These are phyloP conservation scores for Mimumesa dahlbomi DNA, from an alignment of 2,888 invertebrate species.

Conservation along the genomic window DNA sequence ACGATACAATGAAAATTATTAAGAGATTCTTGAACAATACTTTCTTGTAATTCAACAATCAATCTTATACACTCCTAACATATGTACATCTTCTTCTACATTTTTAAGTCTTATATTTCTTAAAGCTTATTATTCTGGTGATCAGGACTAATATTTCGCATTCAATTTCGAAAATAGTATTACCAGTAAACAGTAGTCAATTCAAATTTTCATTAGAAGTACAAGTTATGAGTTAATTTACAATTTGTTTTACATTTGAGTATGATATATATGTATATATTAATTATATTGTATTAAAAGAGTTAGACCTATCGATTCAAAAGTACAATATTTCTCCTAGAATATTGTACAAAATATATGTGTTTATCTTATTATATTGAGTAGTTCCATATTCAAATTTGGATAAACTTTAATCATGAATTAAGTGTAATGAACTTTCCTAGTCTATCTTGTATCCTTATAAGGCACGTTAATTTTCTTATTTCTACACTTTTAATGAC, in stretches of 20 bases:
- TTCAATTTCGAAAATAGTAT: constrained; percentile 1
- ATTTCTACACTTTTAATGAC: constrained; percentile 19
- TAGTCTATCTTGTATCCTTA: constrained; percentile 32
- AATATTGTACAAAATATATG: constrained; percentile 12
- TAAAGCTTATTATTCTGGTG: constrained; percentile 11
- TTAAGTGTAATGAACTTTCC: constrained; percentile 31
- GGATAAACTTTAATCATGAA: constrained; percentile 9
- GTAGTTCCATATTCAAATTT: not conserved
- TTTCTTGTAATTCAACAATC: not conserved
- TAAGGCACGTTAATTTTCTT: constrained; percentile 47
- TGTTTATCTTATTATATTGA: constrained; percentile 9
- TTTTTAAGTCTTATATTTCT: constrained; percentile 14
- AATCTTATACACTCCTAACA: constrained; percentile 3
- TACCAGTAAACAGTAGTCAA: constrained; percentile 13
- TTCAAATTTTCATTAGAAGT: not conserved
- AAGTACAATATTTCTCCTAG: not conserved
- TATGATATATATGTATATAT: constrained; percentile 2
- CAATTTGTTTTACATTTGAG: not conserved
- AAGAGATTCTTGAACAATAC: constrained; percentile 20
- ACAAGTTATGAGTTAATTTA: constrained; percentile 8
- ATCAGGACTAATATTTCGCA: not conserved
- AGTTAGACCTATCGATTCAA: no score
- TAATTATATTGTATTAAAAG: constrained; percentile 4
- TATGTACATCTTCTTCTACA: constrained; percentile 19
- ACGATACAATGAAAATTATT: constrained; percentile 8